A percentile compares a stretch with the other conserved stretches of the same genome.
These are phyloP conservation scores for Bombus sibiricus DNA, from an alignment of 1,140 invertebrate genomes.

Conservation along the genomic window DNA sequence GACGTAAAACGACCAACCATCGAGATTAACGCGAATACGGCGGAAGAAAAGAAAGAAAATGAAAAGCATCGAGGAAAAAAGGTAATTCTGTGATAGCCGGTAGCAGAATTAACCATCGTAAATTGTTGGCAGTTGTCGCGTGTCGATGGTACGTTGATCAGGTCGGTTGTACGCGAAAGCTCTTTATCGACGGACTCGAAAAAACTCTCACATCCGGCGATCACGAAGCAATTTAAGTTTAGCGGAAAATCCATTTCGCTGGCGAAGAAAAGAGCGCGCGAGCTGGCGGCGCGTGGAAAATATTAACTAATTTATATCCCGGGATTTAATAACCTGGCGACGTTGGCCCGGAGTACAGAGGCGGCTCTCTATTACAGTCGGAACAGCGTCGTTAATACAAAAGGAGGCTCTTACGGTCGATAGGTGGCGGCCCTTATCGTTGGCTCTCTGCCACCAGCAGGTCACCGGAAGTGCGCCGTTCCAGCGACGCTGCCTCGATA, in stretches of 20 bases:
- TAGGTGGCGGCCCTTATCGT: constrained; percentile 25
- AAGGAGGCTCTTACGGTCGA: constrained; percentile 19
- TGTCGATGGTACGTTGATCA: constrained; percentile 17
- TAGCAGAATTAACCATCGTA: neutral
- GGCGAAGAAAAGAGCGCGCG: neutral
- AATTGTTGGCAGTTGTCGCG: constrained; percentile 10
- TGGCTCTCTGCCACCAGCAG: constrained; percentile 32
- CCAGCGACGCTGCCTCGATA: constrained; percentile 6
- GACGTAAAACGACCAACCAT: neutral
- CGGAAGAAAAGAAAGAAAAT: fast-evolving
- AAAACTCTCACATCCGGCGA: constrained; percentile 1
- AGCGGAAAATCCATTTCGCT: neutral
- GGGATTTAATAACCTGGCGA: constrained; percentile 8
- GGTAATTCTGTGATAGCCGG: neutral
- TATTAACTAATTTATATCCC: constrained; percentile 39
- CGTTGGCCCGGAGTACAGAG: neutral
- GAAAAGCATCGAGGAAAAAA: too few species aligned
- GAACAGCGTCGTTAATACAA: constrained; percentile 41
- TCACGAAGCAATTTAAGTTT: constrained; percentile 8
- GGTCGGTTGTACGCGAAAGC: neutral
- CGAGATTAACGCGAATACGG: too few species aligned
- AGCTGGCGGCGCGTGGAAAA: constrained; percentile 1
- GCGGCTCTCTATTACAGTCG: neutral
- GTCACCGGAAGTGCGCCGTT: neutral
- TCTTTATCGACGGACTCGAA: neutral